Base-by-base conservation (phyloP, 2,888 invertebrate species). In the Synanthedon myopaeformis region DNA sequence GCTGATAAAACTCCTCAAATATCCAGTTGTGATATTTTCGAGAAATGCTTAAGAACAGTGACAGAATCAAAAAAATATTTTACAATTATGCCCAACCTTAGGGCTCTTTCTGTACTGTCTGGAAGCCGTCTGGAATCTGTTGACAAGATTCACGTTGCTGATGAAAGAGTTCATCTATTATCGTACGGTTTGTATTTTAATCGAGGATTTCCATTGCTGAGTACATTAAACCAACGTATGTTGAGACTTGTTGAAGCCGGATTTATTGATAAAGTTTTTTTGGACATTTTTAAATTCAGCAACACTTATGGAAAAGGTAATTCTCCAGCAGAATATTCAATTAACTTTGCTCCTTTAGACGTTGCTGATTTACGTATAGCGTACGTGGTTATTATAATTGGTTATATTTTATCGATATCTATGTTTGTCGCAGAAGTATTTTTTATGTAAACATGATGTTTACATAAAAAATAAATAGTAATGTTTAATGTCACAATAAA, bases 171-270 rank as follows among this genome's bases (percentile, higher is more conserved):
- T n/a, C 52, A 52, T 12, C 51, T 52, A 13, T 41, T 56, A 42
- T 50, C 54, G 10, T 54, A 55, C 48, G 51, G 48, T 17, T 45
- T 57, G 14, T 56, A 54, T 17, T 42, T 56, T 4, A 57, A 55
- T 49, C 56, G 56, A n/a, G 59, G 59, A 10, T 59, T 57, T 23
- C 59, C 59, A 41, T 50, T 53, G 19, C 14, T 56, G 11, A 4
- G 17, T 1, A 19, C 49, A 41, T 52, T 57, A 8, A 41, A 56
- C 12, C 4, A 35, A 5, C 50, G 49, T 12, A 52, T 55, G 49
- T 28, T 55, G 41, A 50, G 13, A 11, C 35, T 59, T 28, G 52
- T 52, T 14, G 59, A 59, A 10, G 12, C 53, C 28, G 59, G 57
- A 10, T 55, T 45, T 6, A 8, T 45, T 13, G n/a, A 12, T 14